Conservation (phyloP, 2,797 vertebrate species). For the Melanotaenia pygmaea region DNA sequence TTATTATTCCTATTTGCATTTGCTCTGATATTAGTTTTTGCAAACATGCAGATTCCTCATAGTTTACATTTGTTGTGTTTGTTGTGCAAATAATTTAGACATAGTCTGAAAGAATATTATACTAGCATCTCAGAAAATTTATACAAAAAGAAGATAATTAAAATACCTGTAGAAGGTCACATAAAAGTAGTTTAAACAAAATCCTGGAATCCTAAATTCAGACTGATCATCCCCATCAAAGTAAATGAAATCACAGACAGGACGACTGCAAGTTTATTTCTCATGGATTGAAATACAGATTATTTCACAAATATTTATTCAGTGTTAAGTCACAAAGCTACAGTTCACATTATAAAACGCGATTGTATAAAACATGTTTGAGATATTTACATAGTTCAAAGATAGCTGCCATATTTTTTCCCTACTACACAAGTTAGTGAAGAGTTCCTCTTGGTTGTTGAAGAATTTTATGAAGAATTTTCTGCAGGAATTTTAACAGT, state of each 20-base stretch:
- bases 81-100: not conserved
- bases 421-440: conserved; percentile 60
- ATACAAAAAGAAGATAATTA: not conserved
- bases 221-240: not conserved
- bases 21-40: not conserved
- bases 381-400: conserved; percentile 41
- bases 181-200: not conserved
- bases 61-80: not conserved
- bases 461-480: conserved; percentile 23
- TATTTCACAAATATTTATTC: conserved; percentile 20
- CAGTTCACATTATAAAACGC: conserved; percentile 11
- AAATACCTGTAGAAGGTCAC: not conserved
- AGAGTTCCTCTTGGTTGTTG: conserved; percentile 12
- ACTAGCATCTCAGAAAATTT: not conserved
- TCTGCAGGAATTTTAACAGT: conserved; percentile 52
- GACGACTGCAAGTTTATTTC: conserved; percentile 10
- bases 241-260: not conserved
- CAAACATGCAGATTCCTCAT: not conserved
- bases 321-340: conserved; percentile 12
- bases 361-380: conserved; percentile 7
- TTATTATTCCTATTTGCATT: not conserved
- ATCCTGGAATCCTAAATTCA: not conserved
- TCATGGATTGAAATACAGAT: conserved; percentile 27
- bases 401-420: conserved; percentile 72
- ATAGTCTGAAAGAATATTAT: not conserved